Percentiles rank a stretch among this genome's conserved stretches.
Evolutionary conservation across 2,113 vertebrate species (phyloP).

Genomic region (Dromas ardeola): DNA sequence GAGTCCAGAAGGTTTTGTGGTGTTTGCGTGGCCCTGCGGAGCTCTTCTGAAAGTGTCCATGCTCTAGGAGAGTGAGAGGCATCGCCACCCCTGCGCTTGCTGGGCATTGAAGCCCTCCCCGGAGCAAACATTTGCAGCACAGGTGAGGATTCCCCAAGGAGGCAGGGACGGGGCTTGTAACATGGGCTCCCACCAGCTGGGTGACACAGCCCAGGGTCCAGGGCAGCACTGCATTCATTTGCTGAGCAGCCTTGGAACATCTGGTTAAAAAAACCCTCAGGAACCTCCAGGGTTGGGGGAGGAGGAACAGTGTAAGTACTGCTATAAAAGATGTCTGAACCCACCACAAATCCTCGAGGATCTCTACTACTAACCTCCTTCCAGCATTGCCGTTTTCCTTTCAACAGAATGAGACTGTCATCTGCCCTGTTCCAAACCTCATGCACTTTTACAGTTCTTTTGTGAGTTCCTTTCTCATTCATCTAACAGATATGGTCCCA

Average conservation of each 20-base stretch:
- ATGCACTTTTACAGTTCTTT: neutral
- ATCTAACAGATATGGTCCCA: neutral
- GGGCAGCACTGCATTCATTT: neutral
- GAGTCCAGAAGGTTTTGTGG: neutral
- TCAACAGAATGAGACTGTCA: neutral
- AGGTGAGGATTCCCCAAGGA: neutral
- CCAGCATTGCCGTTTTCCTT: neutral
- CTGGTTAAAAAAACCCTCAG: neutral
- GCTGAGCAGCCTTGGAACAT: neutral
- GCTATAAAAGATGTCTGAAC: neutral
- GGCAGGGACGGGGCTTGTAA: neutral
- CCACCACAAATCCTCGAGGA: neutral
- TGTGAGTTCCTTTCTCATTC: neutral
- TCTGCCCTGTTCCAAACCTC: neutral
- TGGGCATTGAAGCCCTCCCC: neutral
- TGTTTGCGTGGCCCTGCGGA: neutral
- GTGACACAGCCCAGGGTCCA: neutral
- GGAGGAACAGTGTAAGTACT: neutral
- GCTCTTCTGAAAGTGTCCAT: neutral
- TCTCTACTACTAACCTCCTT: neutral
- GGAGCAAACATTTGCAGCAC: neutral
- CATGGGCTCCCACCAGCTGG: accelerated
- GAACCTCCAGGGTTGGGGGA: accelerated
- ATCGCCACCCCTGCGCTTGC: neutral
- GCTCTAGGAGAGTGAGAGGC: neutral